phyloP scores from a whole-genome alignment of 2,888 invertebrate species.

The Dynastes tityus region DNA sequence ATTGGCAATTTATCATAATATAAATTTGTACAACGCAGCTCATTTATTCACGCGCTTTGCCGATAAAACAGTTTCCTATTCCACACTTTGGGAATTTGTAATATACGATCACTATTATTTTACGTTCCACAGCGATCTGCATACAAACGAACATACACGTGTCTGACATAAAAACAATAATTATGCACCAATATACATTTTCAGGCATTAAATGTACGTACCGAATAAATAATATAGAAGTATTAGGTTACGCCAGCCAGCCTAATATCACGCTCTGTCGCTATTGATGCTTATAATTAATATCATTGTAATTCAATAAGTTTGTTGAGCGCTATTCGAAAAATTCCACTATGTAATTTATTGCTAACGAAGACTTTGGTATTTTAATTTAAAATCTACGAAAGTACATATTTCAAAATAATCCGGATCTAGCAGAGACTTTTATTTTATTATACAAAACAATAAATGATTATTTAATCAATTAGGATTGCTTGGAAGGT shows the following conservation, averaged over 20 bases:
- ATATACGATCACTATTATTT: no score
- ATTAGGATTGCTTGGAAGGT: no score
- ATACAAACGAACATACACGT: constrained; percentile 35
- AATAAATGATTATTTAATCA: no score
- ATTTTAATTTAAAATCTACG: constrained; percentile 4
- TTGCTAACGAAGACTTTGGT: not conserved
- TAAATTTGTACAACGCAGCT: no score
- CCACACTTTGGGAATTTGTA: no score
- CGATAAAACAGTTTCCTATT: not conserved
- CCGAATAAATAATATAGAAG: not conserved
- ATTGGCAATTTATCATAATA: no score
- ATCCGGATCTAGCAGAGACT: no score
- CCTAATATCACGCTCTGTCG: not conserved
- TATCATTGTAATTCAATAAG: constrained; percentile 6
- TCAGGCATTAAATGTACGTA: not conserved
- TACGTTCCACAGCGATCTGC: not conserved
- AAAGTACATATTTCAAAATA: no score
- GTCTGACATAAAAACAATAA: constrained; percentile 39
- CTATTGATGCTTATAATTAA: not conserved
- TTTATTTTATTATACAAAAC: no score
- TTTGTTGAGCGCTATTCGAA: not conserved
- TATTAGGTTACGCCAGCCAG: constrained; percentile 15
- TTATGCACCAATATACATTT: constrained; percentile 14
- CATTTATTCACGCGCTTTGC: no score
- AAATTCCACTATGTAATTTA: not conserved